A percentile compares a stretch with the other conserved stretches of the same genome.
Conservation (phyloP, 2,888 invertebrate species). For the Crematogaster levior region DNA sequence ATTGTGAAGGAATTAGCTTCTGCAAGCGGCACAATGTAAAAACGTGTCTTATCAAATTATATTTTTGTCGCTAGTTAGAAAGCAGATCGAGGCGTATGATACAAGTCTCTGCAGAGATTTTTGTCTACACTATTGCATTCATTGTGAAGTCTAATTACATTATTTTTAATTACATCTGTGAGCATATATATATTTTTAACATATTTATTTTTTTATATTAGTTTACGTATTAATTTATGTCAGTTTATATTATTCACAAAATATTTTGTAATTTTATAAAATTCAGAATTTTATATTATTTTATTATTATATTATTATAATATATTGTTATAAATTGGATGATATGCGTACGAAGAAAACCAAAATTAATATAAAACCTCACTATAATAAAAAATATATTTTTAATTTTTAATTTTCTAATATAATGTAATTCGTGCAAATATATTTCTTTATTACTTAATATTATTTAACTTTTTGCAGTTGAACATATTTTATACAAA, state of each 20-base stretch:
- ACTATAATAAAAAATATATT: neutral
- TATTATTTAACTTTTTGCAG: neutral
- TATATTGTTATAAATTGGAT: neutral
- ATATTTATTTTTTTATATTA: neutral
- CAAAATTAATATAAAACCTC: neutral
- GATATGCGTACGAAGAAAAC: neutral
- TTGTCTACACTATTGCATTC: neutral
- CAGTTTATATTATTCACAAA: neutral
- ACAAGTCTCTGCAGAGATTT: constrained; percentile 7
- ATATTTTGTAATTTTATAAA: neutral
- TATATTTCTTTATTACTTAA: neutral
- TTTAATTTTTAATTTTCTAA: neutral
- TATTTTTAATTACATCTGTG: constrained; percentile 16
- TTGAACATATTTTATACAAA: neutral
- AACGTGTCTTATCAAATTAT: constrained; percentile 4
- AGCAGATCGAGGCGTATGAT: neutral
- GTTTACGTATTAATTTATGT: neutral
- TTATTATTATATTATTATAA: too few relatives aligned
- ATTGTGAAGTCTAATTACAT: neutral
- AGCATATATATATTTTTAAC: neutral
- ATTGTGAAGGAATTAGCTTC: constrained; percentile 11
- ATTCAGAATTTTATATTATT: neutral
- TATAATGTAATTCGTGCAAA: neutral
- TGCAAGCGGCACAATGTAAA: neutral
- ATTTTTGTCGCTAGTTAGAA: constrained; percentile 12